Base-by-base conservation (phyloP, 2,797 vertebrate species). In the Carcharodon carcharias region DNA sequence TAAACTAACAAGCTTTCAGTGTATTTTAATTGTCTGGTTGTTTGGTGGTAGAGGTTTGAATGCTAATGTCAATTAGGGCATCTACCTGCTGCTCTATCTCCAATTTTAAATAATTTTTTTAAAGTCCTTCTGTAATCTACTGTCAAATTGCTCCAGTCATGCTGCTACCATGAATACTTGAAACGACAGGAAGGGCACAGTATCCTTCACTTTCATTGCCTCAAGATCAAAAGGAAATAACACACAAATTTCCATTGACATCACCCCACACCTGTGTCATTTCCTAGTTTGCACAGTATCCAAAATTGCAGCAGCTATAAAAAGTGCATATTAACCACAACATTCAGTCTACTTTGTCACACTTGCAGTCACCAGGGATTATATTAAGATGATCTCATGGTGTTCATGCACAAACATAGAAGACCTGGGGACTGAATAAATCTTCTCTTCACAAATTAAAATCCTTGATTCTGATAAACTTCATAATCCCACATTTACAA, bases 171-270 rank as follows among this genome's bases (percentile, higher is more conserved):
- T 58, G 69, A 73, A n/a, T 12, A 35, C 50, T 77, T 77, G 69
- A 77, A 95, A 35, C 21, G 45, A 35, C 28, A 58, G 69, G 67
- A 95, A 95, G 94, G 50, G 35, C 65, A 95, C 1, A 56, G 11
- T 58, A 69, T 56, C 94, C 94, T 95, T 77, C 69, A 95, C 50
- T 73, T 35, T 56, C 65, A 95, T 14, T 95, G 94, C 94, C 69
- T 56, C 26, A 56, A 73, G 67, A 95, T 95, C 65, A 95, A 28
- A 56, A 93, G 61, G 35, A 93, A 65, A 93, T 67, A 67, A 40
- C 91, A 8, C 89, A 67, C 61, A 67, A n/a, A 93, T 93, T 67
- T 93, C 91, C n/a, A 8, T 45, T 73, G 69, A 95, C 50, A 77
- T 77, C 54, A 95, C 67, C 71, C 45, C 9, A 58, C 45, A 40